A percentile compares a stretch with the other conserved stretches of the same genome.
Evolutionary conservation across 2,113 vertebrate genomes (phyloP).

Genomic region (Pampusana beccarii): DNA sequence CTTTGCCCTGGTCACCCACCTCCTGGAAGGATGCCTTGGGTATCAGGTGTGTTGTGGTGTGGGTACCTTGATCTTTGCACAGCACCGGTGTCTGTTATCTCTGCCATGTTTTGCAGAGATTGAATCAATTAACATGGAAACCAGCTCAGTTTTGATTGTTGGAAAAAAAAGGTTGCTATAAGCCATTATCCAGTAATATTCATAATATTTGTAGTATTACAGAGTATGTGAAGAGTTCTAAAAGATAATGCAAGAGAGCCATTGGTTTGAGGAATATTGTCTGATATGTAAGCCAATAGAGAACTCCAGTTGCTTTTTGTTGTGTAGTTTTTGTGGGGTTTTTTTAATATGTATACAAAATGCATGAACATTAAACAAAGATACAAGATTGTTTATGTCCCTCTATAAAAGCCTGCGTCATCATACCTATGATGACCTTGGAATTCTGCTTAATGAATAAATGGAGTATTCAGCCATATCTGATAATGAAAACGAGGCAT

Average conservation of each 20-base stretch:
- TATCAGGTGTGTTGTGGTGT: not conserved
- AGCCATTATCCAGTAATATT: not conserved
- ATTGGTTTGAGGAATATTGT: not conserved
- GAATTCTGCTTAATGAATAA: slow-evolving; percentile 76
- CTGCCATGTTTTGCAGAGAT: not conserved
- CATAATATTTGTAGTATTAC: not conserved
- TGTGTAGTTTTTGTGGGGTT: not conserved
- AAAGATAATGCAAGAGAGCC: not conserved
- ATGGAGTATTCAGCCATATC: slow-evolving; percentile 77
- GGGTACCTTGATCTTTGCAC: not conserved
- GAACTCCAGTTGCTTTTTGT: not conserved
- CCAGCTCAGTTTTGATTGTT: not conserved
- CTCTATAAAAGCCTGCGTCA: not conserved
- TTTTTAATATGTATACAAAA: not conserved
- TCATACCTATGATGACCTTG: not conserved
- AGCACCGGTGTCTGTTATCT: not conserved
- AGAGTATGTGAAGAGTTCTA: not conserved
- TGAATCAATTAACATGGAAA: not conserved
- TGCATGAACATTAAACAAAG: not conserved
- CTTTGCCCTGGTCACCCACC: not conserved
- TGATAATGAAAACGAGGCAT: slow-evolving; percentile 78
- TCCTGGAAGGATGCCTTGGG: not conserved
- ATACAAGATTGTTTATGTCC: not conserved
- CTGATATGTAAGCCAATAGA: not conserved
- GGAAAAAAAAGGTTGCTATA: not conserved